phyloP scores from a whole-genome alignment of 2,888 invertebrate genomes.

The Euclidia mi region DNA sequence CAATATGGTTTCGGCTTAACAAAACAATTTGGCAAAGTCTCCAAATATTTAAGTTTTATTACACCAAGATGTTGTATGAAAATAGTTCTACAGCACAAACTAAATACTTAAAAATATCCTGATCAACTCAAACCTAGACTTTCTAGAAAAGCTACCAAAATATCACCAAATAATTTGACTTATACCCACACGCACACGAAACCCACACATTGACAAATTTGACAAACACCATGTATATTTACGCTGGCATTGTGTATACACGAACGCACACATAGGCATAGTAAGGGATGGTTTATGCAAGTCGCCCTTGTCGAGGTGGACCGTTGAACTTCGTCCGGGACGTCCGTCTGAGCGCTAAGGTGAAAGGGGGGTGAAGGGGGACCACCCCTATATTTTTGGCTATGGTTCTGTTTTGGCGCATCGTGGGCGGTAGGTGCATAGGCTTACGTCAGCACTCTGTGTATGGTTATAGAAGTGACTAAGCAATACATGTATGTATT shows the following conservation, averaged over 20 bases:
- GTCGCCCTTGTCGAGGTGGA: slow-evolving; percentile 52
- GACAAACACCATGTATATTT: slow-evolving; percentile 8
- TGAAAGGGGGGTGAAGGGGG: slow-evolving; percentile 44
- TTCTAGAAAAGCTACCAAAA: no score
- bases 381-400: slow-evolving; percentile 28
- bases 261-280: slow-evolving; percentile 18
- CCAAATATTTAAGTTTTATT: no score
- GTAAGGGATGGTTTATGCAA: slow-evolving; percentile 57
- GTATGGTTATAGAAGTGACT: neutral
- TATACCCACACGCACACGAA: neutral
- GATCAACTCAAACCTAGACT: no score
- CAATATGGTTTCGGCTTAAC: no score
- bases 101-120: no score
- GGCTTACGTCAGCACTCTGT: neutral
- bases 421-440: neutral
- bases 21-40: no score
- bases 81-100: no score
- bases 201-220: slow-evolving; percentile 18
- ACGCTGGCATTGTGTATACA: slow-evolving; percentile 7
- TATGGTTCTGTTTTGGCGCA: slow-evolving; percentile 15
- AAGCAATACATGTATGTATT: no score
- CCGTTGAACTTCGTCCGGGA: slow-evolving; percentile 58
- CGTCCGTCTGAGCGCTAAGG: slow-evolving; percentile 47
- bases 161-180: no score
- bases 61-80: no score